Percentiles rank a stretch among this genome's conserved stretches.
These are phyloP conservation scores for Eonycteris spelaea DNA, from an alignment of 2,113 vertebrate species.

Conservation along the genomic window DNA sequence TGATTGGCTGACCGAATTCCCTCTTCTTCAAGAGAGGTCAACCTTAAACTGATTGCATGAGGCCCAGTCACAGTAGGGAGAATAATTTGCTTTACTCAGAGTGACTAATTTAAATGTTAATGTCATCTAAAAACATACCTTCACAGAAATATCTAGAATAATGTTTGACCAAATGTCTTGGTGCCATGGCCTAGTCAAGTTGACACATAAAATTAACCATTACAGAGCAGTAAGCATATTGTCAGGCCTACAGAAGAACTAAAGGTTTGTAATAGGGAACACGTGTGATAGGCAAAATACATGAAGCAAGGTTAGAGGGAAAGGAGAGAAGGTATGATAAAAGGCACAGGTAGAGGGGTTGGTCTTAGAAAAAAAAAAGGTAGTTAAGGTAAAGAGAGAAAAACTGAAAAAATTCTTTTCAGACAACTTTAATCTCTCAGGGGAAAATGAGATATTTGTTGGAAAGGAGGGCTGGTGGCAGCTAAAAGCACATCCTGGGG, in stretches of 20 bases:
- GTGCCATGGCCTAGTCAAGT: neutral
- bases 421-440: neutral
- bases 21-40: neutral
- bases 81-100: neutral
- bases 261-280: neutral
- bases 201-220: neutral
- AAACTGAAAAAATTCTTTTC: neutral
- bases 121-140: neutral
- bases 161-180: neutral
- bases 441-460: neutral
- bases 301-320: neutral
- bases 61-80: neutral
- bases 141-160: neutral
- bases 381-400: neutral
- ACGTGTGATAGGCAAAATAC: neutral
- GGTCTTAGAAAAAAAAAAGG: neutral
- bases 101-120: neutral
- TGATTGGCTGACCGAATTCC: neutral
- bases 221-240: neutral
- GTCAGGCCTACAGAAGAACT: neutral
- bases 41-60: neutral
- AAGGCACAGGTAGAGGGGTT: neutral
- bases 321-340: neutral
- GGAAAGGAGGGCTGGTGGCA: neutral
- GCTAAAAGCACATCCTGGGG: neutral